A percentile compares a stretch with the other conserved stretches of the same genome.
Conservation (phyloP, 2,888 invertebrate species). For the Philereme vetulata region DNA sequence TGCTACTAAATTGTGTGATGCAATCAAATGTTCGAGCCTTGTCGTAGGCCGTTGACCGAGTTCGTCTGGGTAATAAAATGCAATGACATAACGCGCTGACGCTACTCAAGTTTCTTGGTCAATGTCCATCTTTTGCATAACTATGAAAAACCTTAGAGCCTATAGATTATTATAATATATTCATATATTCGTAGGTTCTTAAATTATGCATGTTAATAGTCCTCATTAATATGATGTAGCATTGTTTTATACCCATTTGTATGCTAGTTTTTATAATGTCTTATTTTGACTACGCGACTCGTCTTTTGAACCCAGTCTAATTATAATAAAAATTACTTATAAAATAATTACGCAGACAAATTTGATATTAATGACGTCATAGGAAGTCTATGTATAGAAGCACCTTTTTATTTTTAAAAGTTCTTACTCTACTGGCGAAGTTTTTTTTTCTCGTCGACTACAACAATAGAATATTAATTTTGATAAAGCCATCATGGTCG, state of each 20-base stretch:
- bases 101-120: constrained; percentile 42
- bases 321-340: constrained; percentile 49
- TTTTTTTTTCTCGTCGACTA: background rate
- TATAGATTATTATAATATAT: no score
- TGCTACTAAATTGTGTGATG: constrained; percentile 47
- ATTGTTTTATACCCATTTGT: constrained; percentile 7
- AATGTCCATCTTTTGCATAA: constrained; percentile 35
- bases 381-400: constrained; percentile 68
- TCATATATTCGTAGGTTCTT: background rate
- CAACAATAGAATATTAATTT: background rate
- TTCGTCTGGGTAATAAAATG: constrained; percentile 48
- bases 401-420: constrained; percentile 60
- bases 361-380: constrained; percentile 56
- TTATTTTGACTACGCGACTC: constrained; percentile 35
- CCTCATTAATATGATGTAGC: constrained; percentile 35
- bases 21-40: constrained; percentile 44
- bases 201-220: constrained; percentile 29
- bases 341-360: constrained; percentile 58
- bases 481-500: constrained; percentile 1
- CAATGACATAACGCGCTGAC: constrained; percentile 51
- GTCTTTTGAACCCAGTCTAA: constrained; percentile 42
- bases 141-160: constrained; percentile 1
- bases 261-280: constrained; percentile 20
- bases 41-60: constrained; percentile 54
- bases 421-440: constrained; percentile 24